Evolutionary conservation across 2,113 vertebrate species (phyloP), one percentile per base, ranked within the genome.

Genomic region (Arenaria interpres): DNA sequence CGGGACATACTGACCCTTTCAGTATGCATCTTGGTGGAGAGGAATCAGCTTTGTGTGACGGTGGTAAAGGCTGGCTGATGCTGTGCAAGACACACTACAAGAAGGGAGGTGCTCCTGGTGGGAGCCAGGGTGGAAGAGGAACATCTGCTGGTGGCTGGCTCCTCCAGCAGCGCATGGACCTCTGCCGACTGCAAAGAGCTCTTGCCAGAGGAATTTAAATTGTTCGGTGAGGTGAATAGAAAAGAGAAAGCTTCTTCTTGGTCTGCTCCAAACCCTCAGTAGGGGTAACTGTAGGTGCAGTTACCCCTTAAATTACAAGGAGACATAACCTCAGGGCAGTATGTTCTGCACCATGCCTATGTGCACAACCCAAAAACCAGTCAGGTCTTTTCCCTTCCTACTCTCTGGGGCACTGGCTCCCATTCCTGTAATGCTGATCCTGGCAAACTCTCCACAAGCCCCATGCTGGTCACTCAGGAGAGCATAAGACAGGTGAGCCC

Each of bases 221-320:
- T 56, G 12, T 30, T 45, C 37, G 54, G 21, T 27, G 14, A 66
- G 10, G 24, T 50, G n/a, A 74, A n/a, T 0, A 85, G 54, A 37
- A 62, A 71, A 77, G 4, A 32, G 77, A 45, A 79, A 51, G 3
- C 7, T 46, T 21, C 25, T 39, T 85, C 51, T 67, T 48, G 43
- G 35, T 17, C 23, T 35, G 6, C 0, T 0, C 9, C 66, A 16
- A 12, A 45, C 24, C 5, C 39, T 54, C 14, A 72, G 28, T 25
- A 86, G 35, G 24, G 59, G 10, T 57, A 50, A 45, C 41, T 41
- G 8, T 28, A 48, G 6, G 7, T 63, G 16, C 2, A 0, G 35
- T 48, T 21, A 60, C 16, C 2, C 4, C 16, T 25, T 33, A 39
- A 57, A 71, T 74, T 71, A n/a, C 14, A 77, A 45, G 45, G 54